phyloP scores from a whole-genome alignment of 2,113 vertebrate species.

The Labeo catla region DNA sequence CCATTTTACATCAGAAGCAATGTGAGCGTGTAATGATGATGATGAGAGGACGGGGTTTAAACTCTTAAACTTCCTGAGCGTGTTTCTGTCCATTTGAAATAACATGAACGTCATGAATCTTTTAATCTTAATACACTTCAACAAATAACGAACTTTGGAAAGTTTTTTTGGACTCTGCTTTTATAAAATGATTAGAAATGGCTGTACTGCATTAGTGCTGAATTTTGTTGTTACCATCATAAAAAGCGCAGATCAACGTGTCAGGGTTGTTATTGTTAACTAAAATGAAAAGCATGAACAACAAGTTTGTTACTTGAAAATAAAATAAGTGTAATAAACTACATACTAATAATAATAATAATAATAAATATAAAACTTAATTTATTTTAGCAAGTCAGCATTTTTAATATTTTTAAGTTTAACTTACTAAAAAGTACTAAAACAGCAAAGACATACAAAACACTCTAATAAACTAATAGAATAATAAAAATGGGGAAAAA shows the following conservation, averaged over 20 bases:
- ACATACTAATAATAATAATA: too few relatives aligned
- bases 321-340: not conserved
- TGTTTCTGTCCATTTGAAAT: slow-evolving; percentile 13
- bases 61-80: slow-evolving; percentile 8
- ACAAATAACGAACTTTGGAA: not conserved
- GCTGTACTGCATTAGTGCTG: not conserved
- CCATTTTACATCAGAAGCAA: slow-evolving; percentile 36
- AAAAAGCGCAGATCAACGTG: not conserved
- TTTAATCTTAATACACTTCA: not conserved
- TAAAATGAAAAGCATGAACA: too few relatives aligned
- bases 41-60: slow-evolving; percentile 9
- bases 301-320: too few relatives aligned
- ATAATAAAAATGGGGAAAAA: too few relatives aligned
- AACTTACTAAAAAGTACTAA: too few relatives aligned
- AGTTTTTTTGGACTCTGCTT: not conserved
- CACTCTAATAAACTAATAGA: too few relatives aligned
- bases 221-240: not conserved
- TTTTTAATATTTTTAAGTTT: too few relatives aligned
- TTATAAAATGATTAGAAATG: not conserved
- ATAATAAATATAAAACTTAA: too few relatives aligned
- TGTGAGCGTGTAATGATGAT: slow-evolving; percentile 14
- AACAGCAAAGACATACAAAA: too few relatives aligned
- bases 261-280: too few relatives aligned
- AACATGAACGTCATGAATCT: not conserved
- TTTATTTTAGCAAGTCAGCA: too few relatives aligned